Conservation (phyloP, 2,888 invertebrate species). For the Pristionchus arcanus region DNA sequence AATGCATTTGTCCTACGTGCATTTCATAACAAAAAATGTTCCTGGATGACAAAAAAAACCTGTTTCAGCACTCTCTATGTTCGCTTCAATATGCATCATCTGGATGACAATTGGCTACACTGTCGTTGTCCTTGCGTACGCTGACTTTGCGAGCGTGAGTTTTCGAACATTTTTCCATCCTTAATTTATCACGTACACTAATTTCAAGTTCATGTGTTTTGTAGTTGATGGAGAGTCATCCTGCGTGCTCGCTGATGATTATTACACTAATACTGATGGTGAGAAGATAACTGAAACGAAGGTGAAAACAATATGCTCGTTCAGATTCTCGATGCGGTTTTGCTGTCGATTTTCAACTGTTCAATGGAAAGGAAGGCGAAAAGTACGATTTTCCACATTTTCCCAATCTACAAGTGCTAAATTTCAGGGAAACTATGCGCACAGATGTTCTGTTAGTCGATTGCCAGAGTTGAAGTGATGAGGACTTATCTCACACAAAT, state of each 20-base stretch:
- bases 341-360: background rate
- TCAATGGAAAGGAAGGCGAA: background rate
- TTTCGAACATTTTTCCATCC: background rate
- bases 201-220: background rate
- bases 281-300: background rate
- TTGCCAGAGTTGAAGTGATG: too few species aligned
- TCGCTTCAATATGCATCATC: background rate
- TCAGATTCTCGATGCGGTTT: background rate
- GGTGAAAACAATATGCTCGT: background rate
- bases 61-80: background rate
- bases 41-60: background rate
- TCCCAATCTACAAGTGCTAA: too few species aligned
- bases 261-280: background rate
- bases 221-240: background rate
- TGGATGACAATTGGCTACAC: constrained; percentile 19
- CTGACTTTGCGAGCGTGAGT: background rate
- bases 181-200: background rate
- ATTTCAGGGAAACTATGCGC: too few species aligned
- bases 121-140: background rate
- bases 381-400: background rate
- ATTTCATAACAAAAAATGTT: background rate
- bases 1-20: background rate
- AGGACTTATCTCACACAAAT: too few species aligned
- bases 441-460: too few species aligned
- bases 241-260: background rate